Evolutionary conservation across 1,140 invertebrate species (phyloP), one percentile per base, ranked within the genome.

Genomic region (Protaetia brevitarsis): DNA sequence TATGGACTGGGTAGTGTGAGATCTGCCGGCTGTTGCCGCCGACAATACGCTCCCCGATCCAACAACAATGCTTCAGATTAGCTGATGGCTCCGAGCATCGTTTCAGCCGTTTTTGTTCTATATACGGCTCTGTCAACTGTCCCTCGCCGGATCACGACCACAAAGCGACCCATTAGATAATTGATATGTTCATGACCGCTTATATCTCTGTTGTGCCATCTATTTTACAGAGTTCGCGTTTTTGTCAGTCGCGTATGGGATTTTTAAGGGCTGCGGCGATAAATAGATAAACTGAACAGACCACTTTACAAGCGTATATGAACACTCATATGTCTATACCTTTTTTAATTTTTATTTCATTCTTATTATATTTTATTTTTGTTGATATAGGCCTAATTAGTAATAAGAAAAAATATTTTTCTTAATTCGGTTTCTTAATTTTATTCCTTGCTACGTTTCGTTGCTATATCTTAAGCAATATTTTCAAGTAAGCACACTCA

Each of bases 31-130:
- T 30, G 57, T 13, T 19, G 8, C 27, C 27, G 19, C 30, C 30
- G n/a, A 59, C 27, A 59, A 59, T 29, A 30, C 28, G 27, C 11
- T 59, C 57, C 27, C 57, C 27, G 16, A 59, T 29, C 57, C 19
- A 59, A 59, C 57, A 51, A 51, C 57, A 30, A 31, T 34, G 36
- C 21, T 31, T 34, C 29, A 41, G 61, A 36, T 41, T 63, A 63
- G 37, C 37, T 36, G 37, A 37, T 63, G 31, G 41, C 41, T 51
- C 41, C 19, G 41, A 51, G 19, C 41, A 23, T 19, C 19, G 41
- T 51, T 51, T 16, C 21, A 51, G 41, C 41, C 41, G 41, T 51
- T 51, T 34, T 51, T 51, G 41, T 51, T 51, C 41, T 51, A 51
- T 23, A 51, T 51, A 1, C n/a, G n/a, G n/a, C 31, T 11, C 31